Base-by-base conservation (phyloP, 2,797 vertebrate species). In the Centropyge bicolor region DNA sequence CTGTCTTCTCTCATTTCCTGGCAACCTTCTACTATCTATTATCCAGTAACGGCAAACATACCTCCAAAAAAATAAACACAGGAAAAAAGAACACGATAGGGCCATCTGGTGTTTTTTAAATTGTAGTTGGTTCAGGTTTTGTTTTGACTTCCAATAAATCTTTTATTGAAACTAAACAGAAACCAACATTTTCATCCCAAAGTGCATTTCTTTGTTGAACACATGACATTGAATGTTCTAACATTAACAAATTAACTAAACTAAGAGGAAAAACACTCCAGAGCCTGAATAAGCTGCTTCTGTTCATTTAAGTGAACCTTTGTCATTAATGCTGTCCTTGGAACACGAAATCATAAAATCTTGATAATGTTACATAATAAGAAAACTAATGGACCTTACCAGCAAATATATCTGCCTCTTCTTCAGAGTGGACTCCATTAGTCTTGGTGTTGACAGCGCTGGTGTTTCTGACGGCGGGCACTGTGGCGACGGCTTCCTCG, bases 341-440 rank as follows among this genome's bases (percentile, higher is more conserved):
- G 40, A 52, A n/a, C 10, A 24, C 11, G 12, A 20, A 59, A 49
- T 14, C 51, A 17, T 31, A 14, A 35, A 62, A 60, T 38, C n/a
- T 7, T 12, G 17, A 41, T 22, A 22, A 49, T 46, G 8, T 74
- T 20, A 48, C 3, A 17, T 31, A 41, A 67, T 24, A 38, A 46
- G 8, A 70, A 43, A 76, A 56, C 38, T 0, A 3, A 11, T 17
- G 5, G 9, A 76, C 82, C 78, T 31, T 86, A 97, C 98, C 98
- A 87, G 97, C 94, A 95, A 98, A 99, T 55, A 99, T 92, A 74
- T 99, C 98, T 0, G 96, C 84, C 35, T 96, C 95, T 61, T 97
- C 96, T 56, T 97, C 97, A n/a, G 93, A 94, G 35, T 89, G 93
- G 78, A 98, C 87, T 8, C 97, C 97, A 0, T 99, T 98, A 2